Evolutionary conservation across 2,113 vertebrate genomes (phyloP).

Genomic region (Hippocampus comes): DNA sequence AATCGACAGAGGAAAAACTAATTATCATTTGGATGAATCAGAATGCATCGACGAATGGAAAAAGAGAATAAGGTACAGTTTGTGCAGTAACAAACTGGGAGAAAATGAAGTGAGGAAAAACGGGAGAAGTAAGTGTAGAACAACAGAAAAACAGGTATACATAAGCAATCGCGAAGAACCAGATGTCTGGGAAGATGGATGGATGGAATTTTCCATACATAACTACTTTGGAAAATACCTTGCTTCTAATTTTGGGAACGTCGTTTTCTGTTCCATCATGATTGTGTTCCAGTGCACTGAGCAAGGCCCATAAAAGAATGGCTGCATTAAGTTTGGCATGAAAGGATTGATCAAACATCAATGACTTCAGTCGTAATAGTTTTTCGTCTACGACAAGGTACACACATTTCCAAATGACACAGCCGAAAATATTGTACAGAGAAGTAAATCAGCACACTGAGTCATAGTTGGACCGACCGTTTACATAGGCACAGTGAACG

Average conservation of each 20-base stretch:
- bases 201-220: background rate
- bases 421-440: conserved; percentile 18
- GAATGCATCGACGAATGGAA: conserved; percentile 22
- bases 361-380: background rate
- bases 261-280: background rate
- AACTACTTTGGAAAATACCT: background rate
- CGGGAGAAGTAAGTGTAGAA: background rate
- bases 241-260: background rate
- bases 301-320: background rate
- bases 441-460: conserved; percentile 38
- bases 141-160: background rate
- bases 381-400: background rate
- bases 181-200: background rate
- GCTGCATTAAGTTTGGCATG: background rate
- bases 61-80: conserved; percentile 5
- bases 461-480: conserved; percentile 53
- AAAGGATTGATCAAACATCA: background rate
- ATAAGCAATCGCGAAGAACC: background rate
- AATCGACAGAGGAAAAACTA: conserved; percentile 48
- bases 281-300: background rate
- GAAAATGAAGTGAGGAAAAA: background rate
- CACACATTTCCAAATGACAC: background rate
- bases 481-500: conserved; percentile 56
- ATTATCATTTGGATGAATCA: conserved; percentile 26
- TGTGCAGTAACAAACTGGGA: background rate